phyloP scores from a whole-genome alignment of 2,797 vertebrate genomes.

The Brachyrhaphis roseni region DNA sequence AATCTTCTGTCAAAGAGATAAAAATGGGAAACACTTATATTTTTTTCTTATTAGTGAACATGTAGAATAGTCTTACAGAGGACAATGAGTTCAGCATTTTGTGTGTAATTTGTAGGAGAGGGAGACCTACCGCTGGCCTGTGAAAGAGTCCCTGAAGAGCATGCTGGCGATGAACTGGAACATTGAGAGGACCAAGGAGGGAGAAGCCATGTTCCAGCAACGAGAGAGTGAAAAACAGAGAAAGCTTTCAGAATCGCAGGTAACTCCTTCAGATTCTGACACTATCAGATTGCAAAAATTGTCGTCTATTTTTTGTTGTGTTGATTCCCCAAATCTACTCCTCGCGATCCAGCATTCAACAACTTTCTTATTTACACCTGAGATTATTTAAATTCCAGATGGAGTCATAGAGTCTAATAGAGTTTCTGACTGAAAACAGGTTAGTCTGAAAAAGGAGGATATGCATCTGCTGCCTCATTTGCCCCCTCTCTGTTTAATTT shows the following conservation, averaged over 20 bases:
- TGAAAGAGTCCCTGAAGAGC: conserved; percentile 94
- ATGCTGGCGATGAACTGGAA: conserved; percentile 96
- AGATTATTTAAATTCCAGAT: background rate
- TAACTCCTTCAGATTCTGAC: conserved; percentile 47
- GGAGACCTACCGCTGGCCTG: conserved; percentile 96
- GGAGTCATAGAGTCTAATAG: background rate
- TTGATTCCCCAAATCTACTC: background rate
- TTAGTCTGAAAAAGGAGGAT: background rate
- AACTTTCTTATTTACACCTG: background rate
- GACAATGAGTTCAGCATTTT: background rate
- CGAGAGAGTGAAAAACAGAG: conserved; percentile 92
- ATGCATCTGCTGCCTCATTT: background rate
- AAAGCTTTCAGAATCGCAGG: conserved; percentile 87
- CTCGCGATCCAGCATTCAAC: background rate
- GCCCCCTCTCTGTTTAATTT: conserved; percentile 21
- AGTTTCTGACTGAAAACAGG: background rate
- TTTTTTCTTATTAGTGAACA: background rate
- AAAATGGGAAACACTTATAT: background rate
- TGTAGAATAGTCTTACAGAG: background rate
- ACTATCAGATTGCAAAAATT: background rate
- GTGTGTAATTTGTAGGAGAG: conserved; percentile 84
- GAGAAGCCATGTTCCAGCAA: conserved; percentile 89
- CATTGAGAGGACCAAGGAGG: conserved; percentile 94
- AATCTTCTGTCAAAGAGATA: background rate
- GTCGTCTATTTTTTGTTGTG: background rate